Conservation (phyloP, 2,888 invertebrate species). For the Nomada goodeniana region DNA sequence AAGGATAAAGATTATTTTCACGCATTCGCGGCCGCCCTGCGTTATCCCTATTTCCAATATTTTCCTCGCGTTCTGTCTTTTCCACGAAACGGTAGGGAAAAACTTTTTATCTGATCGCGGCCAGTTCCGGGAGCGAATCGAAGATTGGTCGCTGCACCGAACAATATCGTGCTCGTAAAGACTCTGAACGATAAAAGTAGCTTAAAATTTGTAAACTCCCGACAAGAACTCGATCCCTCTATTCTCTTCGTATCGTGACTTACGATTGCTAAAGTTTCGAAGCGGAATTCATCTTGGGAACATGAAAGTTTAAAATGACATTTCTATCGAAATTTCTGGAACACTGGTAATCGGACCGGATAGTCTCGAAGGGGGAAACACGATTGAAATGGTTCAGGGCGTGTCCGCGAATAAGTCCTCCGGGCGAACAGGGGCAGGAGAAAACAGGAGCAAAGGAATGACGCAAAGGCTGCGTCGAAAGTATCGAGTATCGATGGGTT, state of each 20-base stretch:
- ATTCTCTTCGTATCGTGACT: not conserved
- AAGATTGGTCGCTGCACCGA: no score
- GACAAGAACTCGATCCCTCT: no score
- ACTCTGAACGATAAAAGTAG: not conserved
- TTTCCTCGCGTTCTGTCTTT: not conserved
- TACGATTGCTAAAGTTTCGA: slow-evolving; percentile 28
- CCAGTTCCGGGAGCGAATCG: slow-evolving; percentile 1
- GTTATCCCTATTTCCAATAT: slow-evolving; percentile 18
- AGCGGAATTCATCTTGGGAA: not conserved
- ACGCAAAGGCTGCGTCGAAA: slow-evolving; percentile 28
- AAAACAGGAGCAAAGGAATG: slow-evolving; percentile 30
- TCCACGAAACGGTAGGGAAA: no score
- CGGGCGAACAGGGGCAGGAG: slow-evolving; percentile 31
- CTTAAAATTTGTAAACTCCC: not conserved
- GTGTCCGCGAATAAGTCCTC: slow-evolving; percentile 21
- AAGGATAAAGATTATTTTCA: slow-evolving; percentile 72
- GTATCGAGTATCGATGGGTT: slow-evolving; percentile 47
- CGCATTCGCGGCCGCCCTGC: slow-evolving; percentile 50
- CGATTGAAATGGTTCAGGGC: not conserved
- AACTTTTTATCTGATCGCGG: not conserved
- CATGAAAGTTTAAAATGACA: slow-evolving; percentile 15
- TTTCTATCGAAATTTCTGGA: not conserved
- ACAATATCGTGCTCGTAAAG: not conserved
- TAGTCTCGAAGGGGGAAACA: not conserved
- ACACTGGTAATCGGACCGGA: slow-evolving; percentile 2